Conservation (phyloP, 2,797 vertebrate species). For the Gadopsis bispinosus region DNA sequence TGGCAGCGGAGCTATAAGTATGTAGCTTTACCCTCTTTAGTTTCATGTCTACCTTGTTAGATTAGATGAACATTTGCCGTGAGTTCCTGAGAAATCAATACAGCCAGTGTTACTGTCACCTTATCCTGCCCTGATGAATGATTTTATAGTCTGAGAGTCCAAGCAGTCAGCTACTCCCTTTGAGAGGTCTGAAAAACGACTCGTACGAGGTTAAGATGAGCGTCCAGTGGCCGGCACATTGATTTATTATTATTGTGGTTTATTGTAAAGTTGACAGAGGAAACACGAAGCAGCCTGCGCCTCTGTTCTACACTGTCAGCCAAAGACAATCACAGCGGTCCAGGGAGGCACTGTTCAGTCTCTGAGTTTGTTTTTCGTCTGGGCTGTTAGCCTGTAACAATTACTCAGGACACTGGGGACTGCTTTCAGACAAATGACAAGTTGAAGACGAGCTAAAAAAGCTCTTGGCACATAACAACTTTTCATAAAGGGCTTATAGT, state of each 20-base stretch:
- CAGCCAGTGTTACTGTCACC: neutral
- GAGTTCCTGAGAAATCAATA: neutral
- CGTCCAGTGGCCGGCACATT: conserved; percentile 8
- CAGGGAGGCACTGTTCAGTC: conserved; percentile 41
- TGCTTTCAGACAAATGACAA: conserved; percentile 27
- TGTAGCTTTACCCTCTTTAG: neutral
- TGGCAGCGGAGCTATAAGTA: neutral
- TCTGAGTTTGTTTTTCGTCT: conserved; percentile 49
- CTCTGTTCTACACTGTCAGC: conserved; percentile 35
- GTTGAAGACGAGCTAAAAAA: conserved; percentile 13
- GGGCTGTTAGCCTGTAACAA: conserved; percentile 40
- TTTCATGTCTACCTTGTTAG: neutral
- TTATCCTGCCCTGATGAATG: neutral
- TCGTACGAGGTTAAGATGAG: conserved; percentile 28
- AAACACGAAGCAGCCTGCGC: conserved; percentile 32
- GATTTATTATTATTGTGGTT: conserved; percentile 40
- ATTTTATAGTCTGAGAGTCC: conserved; percentile 3
- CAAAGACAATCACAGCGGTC: conserved; percentile 40
- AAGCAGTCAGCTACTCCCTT: neutral
- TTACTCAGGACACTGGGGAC: conserved; percentile 39
- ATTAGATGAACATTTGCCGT: neutral
- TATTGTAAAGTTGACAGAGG: conserved; percentile 39
- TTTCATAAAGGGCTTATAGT: neutral
- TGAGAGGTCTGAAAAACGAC: conserved; percentile 18
- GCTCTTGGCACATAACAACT: neutral